Percentiles rank a stretch among this genome's conserved stretches.
phyloP scores from a whole-genome alignment of 2,888 invertebrate species.

The Galerucella calmariensis region DNA sequence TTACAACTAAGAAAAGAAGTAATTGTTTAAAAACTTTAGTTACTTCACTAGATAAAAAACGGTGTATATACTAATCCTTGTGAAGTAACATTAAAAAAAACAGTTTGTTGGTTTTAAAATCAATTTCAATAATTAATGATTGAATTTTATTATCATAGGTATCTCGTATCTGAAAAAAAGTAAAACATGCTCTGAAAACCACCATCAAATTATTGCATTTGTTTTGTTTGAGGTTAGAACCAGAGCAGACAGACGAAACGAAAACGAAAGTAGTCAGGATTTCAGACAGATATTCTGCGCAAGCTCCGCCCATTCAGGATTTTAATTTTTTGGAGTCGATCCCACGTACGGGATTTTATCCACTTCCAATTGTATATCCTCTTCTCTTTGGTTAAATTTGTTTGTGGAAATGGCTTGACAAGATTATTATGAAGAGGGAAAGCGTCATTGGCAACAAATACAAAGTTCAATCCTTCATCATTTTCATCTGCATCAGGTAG shows the following conservation, averaged over 20 bases:
- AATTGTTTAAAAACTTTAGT: not conserved
- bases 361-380: conserved; percentile 36
- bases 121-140: not conserved
- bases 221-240: not conserved
- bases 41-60: not conserved
- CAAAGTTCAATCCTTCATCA: conserved; percentile 27
- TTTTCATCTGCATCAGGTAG: too few species aligned
- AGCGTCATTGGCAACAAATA: conserved; percentile 28
- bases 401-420: conserved; percentile 45
- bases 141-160: not conserved
- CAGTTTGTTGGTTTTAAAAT: not conserved
- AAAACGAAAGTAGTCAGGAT: too few species aligned
- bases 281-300: too few species aligned
- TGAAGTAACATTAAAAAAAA: not conserved
- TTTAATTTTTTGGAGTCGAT: too few species aligned
- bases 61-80: conserved; percentile 1
- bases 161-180: not conserved
- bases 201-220: not conserved
- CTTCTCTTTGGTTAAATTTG: conserved; percentile 11
- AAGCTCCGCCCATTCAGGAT: too few species aligned
- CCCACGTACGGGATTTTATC: too few species aligned
- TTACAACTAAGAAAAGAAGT: conserved; percentile 1
- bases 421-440: conserved; percentile 41
- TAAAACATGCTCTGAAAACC: not conserved
- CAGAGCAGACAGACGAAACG: too few species aligned